Evolutionary conservation across 2,113 vertebrate species (phyloP).

Genomic region (Rhea pennata): DNA sequence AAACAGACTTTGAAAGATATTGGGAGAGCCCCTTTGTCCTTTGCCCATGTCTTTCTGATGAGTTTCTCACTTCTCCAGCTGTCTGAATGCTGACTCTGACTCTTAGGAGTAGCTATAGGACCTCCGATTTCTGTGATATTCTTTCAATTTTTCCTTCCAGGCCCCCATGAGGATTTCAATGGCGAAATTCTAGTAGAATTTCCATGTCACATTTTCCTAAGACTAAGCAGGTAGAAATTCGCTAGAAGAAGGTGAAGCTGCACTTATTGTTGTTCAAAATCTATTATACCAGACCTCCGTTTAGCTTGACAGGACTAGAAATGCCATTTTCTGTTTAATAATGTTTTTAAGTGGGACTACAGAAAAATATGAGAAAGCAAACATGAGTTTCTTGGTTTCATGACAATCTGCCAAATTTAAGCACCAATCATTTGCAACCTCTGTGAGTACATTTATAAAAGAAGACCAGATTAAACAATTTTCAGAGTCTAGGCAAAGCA

Average conservation of each 20-base stretch:
- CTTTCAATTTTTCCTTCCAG: neutral
- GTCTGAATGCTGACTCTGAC: neutral
- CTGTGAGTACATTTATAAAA: neutral
- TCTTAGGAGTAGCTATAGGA: neutral
- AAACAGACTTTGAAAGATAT: neutral
- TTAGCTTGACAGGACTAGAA: neutral
- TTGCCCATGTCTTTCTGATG: neutral
- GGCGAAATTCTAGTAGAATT: neutral
- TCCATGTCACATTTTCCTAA: neutral
- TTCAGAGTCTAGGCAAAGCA: neutral
- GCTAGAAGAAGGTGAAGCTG: neutral
- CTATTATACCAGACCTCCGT: neutral
- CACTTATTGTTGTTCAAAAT: neutral
- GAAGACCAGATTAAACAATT: neutral
- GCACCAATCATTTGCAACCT: neutral
- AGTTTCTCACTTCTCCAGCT: neutral
- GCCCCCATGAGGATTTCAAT: neutral
- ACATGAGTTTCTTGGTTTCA: neutral
- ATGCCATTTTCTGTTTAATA: neutral
- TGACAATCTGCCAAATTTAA: neutral
- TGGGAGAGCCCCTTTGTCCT: neutral
- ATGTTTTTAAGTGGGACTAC: neutral
- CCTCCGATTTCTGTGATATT: neutral
- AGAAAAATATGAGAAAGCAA: neutral
- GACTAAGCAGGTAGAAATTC: neutral